A percentile compares a stretch with the other conserved stretches of the same genome.
Evolutionary conservation across 2,113 vertebrate genomes (phyloP).

Genomic region (Corythoichthys intestinalis): DNA sequence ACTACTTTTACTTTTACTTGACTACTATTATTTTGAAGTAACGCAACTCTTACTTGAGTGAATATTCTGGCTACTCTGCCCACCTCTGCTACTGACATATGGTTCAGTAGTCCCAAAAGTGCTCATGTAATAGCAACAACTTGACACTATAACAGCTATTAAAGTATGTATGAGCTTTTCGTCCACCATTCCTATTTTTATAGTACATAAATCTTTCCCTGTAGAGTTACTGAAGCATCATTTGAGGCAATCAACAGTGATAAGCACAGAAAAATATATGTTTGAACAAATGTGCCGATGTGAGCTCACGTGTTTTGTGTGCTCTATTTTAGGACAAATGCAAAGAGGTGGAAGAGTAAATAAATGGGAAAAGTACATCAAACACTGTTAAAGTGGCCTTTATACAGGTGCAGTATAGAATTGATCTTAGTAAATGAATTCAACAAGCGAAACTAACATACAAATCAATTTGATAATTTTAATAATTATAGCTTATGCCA

Average conservation of each 20-base stretch:
- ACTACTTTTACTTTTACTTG: too few relatives aligned
- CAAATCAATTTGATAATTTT: too few relatives aligned
- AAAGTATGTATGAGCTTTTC: background rate
- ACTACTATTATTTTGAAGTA: too few relatives aligned
- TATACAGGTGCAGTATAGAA: too few relatives aligned
- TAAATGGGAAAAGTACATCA: background rate
- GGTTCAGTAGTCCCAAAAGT: constrained; percentile 35
- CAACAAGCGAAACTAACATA: too few relatives aligned
- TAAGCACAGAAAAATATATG: constrained; percentile 12
- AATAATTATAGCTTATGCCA: too few relatives aligned
- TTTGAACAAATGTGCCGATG: constrained; percentile 21
- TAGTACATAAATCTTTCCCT: background rate
- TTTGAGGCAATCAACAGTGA: background rate
- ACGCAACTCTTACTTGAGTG: too few relatives aligned
- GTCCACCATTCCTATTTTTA: background rate
- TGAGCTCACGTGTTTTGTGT: constrained; percentile 16
- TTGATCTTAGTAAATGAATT: too few relatives aligned
- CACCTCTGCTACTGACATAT: background rate
- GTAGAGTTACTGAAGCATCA: background rate
- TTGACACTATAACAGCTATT: constrained; percentile 10
- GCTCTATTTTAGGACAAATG: too few relatives aligned
- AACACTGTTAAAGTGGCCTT: background rate
- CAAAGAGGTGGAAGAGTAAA: too few relatives aligned
- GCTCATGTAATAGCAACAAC: constrained; percentile 16
- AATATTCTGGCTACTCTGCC: too few relatives aligned